Base-by-base conservation (phyloP, 2,113 vertebrate species). In the Petrocephalus microphthalmus region DNA sequence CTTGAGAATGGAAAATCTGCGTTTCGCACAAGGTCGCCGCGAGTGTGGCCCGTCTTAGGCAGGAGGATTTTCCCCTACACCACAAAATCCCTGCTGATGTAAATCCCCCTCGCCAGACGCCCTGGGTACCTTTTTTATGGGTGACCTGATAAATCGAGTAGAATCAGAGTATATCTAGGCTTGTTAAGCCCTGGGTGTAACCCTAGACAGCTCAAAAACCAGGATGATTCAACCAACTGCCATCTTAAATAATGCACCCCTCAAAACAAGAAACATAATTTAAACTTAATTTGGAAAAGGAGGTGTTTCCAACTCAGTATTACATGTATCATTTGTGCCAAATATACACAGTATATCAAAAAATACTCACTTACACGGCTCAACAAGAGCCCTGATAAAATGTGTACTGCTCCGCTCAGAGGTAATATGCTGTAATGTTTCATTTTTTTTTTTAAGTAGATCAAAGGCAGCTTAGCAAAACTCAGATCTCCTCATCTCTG, bases 181-280 rank as follows among this genome's bases (percentile, higher is more conserved):
- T 88, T 20, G 47, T 67, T 33, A 25, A 49, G 82, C 11, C 82
- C 54, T 85, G 47, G 17, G 25, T 52, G 57, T 29, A 15, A 78
- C 74, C 87, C 87, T 25, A 33, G 7, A 82, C 10, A 10, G 6
- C 25, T 51, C 29, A 8, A 52, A 64, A 85, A 49, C 6, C 17
- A 13, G 49, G 60, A 60, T 29, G 52, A 71, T 74, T 85, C 47
- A 74, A 45, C 57, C 33, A 20, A 51, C 22, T 56, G 51, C 60
- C 51, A n/a, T 82, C 57, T 88, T 91, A 89, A 90, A 90, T 88
- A 86, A 90, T 45, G 54, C 37, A 86, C 67, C 84, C 83, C 82
- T 60, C 20, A 60, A 87, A 90, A 42, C 89, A 89, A 89, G 74
- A 88, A 78, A n/a, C 83, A 29, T 51, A 84, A 91, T 90, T 84